Evolutionary conservation across 2,888 invertebrate genomes (phyloP), one percentile per base, ranked within the genome.

Genomic region (Xanthorhoe spadicearia): DNA sequence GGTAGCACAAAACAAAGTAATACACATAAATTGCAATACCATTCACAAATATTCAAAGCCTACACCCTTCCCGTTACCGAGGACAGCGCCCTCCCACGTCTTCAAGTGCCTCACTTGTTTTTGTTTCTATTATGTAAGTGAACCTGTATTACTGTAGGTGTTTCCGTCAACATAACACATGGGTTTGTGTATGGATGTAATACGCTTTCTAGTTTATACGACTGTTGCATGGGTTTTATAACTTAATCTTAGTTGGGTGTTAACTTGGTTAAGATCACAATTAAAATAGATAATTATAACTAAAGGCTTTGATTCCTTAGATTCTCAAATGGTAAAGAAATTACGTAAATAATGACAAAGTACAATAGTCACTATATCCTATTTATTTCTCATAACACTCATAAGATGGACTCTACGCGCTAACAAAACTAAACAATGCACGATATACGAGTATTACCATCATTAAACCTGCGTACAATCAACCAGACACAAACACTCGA

Each of bases 71-170:
- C 69, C 63, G 69, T 73, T 73, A 69, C 43, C 76, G 79, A 83
- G 83, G 83, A 85, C 84, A 77, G 70, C 82, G 73, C 74, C 85
- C 81, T 80, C 85, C 87, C 79, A 86, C 87, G 23, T 74, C 70
- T 80, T 82, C 83, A 80, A 80, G 79, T 83, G 81, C 81, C 81
- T 72, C 67, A 68, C 68, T 68, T 73, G 64, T 64, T 74, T 68
- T 68, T 70, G 50, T 70, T 66, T 66, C 48, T 61, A 50, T 61
- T 63, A 64, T 53, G 65, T 63, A 65, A 65, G 46, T 35, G 59
- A 50, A 38, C 54, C 58, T 48, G 52, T 43, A 53, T 58, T 23
- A 51, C 38, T 49, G 65, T 61, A 49, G 43, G 51, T 57, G 57
- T 62, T 62, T 66, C 55, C 59, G 55, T 55, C 66, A 63, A 63